These are phyloP conservation scores for Scomber colias DNA, from an alignment of 2,113 vertebrate species.

Conservation along the genomic window DNA sequence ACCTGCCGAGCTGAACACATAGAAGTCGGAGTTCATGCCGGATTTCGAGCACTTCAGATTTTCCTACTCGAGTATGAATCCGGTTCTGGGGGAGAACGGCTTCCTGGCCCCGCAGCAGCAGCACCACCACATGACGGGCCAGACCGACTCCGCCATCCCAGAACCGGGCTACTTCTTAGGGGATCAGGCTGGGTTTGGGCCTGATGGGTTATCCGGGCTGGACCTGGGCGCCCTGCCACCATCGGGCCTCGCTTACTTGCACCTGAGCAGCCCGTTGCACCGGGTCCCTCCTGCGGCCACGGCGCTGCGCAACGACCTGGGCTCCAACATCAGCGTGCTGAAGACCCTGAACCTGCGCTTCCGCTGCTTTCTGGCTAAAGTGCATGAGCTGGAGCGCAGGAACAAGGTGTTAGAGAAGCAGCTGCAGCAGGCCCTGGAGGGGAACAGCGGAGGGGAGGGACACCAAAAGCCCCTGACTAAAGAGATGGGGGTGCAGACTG, in stretches of 20 bases:
- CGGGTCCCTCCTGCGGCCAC: slow-evolving; percentile 82
- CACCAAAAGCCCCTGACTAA: slow-evolving; percentile 79
- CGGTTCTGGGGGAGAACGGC: slow-evolving; percentile 76
- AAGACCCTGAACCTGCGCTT: slow-evolving; percentile 92
- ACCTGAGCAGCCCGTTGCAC: slow-evolving; percentile 60
- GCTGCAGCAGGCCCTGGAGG: slow-evolving; percentile 84
- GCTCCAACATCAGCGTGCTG: slow-evolving; percentile 90
- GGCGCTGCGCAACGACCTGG: slow-evolving; percentile 87
- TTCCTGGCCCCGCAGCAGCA: slow-evolving; percentile 70
- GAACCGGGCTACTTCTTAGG: slow-evolving; percentile 71
- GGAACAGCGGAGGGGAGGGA: slow-evolving; percentile 35
- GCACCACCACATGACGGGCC: slow-evolving; percentile 66
- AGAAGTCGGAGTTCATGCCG: slow-evolving; percentile 80
- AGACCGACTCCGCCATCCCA: slow-evolving; percentile 53
- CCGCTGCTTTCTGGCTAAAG: slow-evolving; percentile 91
- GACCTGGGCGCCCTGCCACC: slow-evolving; percentile 70
- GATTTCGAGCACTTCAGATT: slow-evolving; percentile 85
- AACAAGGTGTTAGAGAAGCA: slow-evolving; percentile 91
- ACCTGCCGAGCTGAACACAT: slow-evolving; percentile 27
- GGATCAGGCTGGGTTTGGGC: slow-evolving; percentile 64
- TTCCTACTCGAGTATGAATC: slow-evolving; percentile 83
- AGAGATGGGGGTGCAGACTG: slow-evolving; percentile 87
- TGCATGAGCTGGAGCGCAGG: slow-evolving; percentile 90
- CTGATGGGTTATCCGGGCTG: slow-evolving; percentile 69
- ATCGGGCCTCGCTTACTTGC: slow-evolving; percentile 70